Percentiles rank a stretch among this genome's conserved stretches.
These are phyloP conservation scores for Oopsacas minuta DNA, from an alignment of 37 sponge, comb jelly and placozoan species.

Conservation along the genomic window DNA sequence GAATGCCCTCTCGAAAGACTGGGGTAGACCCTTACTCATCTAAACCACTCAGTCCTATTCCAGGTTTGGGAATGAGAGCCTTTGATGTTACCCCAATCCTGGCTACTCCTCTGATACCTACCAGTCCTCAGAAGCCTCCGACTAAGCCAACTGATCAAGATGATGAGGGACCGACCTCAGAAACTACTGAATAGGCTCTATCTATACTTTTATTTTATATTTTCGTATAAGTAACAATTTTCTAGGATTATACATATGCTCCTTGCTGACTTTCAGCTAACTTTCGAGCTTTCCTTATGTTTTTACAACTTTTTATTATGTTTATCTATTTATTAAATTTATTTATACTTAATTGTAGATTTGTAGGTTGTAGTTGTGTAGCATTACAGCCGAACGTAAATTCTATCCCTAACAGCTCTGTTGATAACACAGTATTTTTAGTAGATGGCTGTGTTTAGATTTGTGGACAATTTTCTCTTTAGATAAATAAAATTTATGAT, in stretches of 20 bases:
- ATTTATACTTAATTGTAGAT: no score
- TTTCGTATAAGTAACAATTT: no score
- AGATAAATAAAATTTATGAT: no score
- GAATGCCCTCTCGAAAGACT: background rate
- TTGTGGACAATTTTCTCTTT: no score
- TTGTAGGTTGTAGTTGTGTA: no score
- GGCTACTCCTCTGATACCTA: background rate
- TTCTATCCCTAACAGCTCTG: no score
- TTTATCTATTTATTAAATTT: no score
- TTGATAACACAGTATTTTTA: no score
- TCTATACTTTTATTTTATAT: background rate
- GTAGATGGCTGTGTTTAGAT: no score
- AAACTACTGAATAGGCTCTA: background rate
- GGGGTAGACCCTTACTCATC: background rate
- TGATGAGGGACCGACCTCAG: background rate
- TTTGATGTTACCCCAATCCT: background rate
- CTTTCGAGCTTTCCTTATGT: no score
- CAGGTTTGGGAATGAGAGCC: background rate
- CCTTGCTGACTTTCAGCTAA: background rate
- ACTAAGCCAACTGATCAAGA: background rate
- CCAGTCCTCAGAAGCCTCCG: background rate
- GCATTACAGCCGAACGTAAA: no score
- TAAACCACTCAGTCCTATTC: background rate
- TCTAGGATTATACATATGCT: background rate
- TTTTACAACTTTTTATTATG: no score